Evolutionary conservation across 2,113 vertebrate species (phyloP).

Genomic region (Cebidichthys violaceus): DNA sequence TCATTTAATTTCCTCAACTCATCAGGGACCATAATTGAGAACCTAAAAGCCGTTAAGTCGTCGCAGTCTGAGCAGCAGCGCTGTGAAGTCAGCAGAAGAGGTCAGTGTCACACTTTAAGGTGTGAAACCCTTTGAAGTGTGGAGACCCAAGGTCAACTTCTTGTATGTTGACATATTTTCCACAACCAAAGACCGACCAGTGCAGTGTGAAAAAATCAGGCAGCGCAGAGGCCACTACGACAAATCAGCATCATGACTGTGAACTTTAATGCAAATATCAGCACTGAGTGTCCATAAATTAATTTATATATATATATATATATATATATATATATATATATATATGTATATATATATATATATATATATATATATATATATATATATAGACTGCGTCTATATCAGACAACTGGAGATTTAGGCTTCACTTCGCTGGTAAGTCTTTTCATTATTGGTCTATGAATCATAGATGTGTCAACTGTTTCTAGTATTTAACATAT

Average conservation of each 20-base stretch:
- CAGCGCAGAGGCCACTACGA: not conserved
- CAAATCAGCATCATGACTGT: not conserved
- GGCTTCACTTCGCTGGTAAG: not conserved
- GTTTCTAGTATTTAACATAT: not conserved
- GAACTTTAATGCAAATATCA: not conserved
- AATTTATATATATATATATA: too few species aligned
- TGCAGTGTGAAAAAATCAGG: not conserved
- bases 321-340: too few species aligned
- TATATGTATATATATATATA: too few species aligned
- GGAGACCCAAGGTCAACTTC: not conserved
- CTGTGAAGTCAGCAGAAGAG: conserved; percentile 37
- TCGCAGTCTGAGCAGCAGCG: not conserved
- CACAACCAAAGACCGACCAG: not conserved
- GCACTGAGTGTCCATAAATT: not conserved
- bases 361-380: too few species aligned
- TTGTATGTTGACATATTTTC: not conserved
- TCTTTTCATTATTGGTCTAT: not conserved
- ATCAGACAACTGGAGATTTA: too few species aligned
- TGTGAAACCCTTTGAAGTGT: not conserved
- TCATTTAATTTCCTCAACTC: not conserved
- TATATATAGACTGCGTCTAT: too few species aligned
- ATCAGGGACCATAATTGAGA: not conserved
- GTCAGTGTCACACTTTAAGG: conserved; percentile 37
- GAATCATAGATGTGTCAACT: not conserved
- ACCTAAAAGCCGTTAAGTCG: not conserved